Base-by-base conservation (phyloP, 2,113 vertebrate species). In the Phylloscopus trochilus region DNA sequence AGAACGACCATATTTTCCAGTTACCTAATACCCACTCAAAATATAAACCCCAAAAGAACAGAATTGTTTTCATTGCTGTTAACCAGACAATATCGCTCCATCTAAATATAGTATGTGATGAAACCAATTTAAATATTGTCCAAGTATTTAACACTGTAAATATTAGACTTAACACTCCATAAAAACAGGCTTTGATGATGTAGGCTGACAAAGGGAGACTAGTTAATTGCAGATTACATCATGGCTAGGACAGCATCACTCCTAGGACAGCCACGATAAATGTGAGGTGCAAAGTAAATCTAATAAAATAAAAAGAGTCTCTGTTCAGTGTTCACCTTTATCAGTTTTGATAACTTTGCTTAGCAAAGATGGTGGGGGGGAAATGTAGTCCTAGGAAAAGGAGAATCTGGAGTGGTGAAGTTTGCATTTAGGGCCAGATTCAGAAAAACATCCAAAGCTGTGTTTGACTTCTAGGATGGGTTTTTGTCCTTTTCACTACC, bases 111-210 rank as follows among this genome's bases (percentile, higher is more conserved):
- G 95, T 88, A 95, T 28, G 94, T 95, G 95, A 95, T 95, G 96
- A 96, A 97, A 96, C 95, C 96, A 96, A 96, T 96, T 97, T 97
- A 97, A 97, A 97, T 96, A 97, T 94, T 96, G 95, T 96, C 90
- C 96, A 93, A 95, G 90, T 90, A 89, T 96, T 96, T 97, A 97
- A 95, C 97, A 95, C 90, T 96, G 96, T 96, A 97, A 97, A 97
- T 96, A 97, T 96, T 94, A 89, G 95, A 95, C 92, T 96, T 96
- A 96, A 91, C 96, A 96, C 96, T 92, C 88, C 90, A 96, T 96
- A 96, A 97, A 95, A 95, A 64, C 46, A 87, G 88, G 75, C 94
- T 97, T 97, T 97, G 95, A 97, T 97, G 94, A 97, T 96, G 96
- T 83, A 96, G 89, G 89, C 91, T 96, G 95, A 97, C 95, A 97